Base-by-base conservation (phyloP, 2,888 invertebrate genomes). In the Eilema sororculum region DNA sequence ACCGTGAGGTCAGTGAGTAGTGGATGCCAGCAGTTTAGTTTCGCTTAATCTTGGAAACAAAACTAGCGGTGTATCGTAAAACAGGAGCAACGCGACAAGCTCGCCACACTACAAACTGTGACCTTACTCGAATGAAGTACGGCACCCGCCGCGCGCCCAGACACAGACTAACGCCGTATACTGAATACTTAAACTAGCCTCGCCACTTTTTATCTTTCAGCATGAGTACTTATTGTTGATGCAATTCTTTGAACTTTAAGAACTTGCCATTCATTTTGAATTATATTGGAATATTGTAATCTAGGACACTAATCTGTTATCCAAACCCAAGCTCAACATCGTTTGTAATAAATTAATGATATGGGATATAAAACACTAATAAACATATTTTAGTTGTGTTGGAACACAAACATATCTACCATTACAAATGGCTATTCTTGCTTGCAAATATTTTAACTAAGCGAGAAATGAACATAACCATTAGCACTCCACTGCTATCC, bases 31-130 rank as follows among this genome's bases (percentile, higher is more conserved):
- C 88, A 90, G 89, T 92, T 91, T 91, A 90, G 90, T 91, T 92
- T 88, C 85, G 93, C 89, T 91, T 91, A 93, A 92, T 94, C 93
- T 93, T 93, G 90, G 80, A 90, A 91, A 91, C 91, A 90, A 90
- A 91, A 91, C 88, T 87, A 87, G 89, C 85, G 86, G 84, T 85
- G 86, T 85, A 89, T 90, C 89, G 91, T 91, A 91, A 92, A 93
- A 90, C 87, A 90, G 86, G 83, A 83, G 84, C 84, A 79, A 79
- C 71, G 84, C 81, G 86, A 87, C 87, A 81, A 76, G 73, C 80
- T 84, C 82, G 82, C 86, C 87, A 84, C 89, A 87, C 87, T 87
- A 83, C 90, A 90, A 89, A 92, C 91, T 91, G 93, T 90, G 88
- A 90, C 91, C 90, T 90, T 86, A 80, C 89, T 87, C 78, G 86